phyloP scores from a whole-genome alignment of 2,113 vertebrate species.

The Tylochromis polylepis region DNA sequence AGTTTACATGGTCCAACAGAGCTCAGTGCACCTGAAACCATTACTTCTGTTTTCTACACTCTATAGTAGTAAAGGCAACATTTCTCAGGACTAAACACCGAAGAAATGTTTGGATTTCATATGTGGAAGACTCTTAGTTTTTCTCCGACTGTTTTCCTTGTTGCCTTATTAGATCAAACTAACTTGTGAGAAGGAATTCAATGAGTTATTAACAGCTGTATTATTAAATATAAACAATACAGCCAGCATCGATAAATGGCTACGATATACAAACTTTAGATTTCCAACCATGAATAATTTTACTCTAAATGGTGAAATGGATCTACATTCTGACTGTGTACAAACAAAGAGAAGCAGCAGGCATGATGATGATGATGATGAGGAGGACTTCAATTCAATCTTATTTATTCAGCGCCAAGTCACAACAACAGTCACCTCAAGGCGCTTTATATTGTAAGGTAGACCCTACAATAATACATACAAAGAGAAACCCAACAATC shows the following conservation, averaged over 20 bases:
- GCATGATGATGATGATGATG: neutral
- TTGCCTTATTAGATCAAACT: too few relatives aligned
- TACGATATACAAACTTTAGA: neutral
- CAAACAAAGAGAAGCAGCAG: too few relatives aligned
- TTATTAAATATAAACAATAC: neutral
- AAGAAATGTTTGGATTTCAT: neutral
- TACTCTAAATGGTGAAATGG: too few relatives aligned
- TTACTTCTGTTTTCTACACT: neutral
- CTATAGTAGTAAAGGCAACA: too few relatives aligned
- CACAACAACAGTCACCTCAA: too few relatives aligned
- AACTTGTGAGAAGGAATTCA: neutral
- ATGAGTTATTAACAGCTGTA: neutral
- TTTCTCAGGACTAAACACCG: neutral
- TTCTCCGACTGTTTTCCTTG: too few relatives aligned
- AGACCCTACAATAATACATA: too few relatives aligned
- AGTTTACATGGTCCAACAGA: neutral
- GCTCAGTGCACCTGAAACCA: neutral
- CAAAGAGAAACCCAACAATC: too few relatives aligned
- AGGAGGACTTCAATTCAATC: too few relatives aligned
- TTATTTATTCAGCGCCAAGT: too few relatives aligned
- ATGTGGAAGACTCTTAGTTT: neutral
- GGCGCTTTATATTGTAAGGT: too few relatives aligned
- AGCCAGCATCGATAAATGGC: neutral
- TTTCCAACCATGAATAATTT: neutral
- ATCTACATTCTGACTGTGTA: too few relatives aligned